Evolutionary conservation across 2,888 invertebrate species (phyloP).

Genomic region (Scaptomyza flava): DNA sequence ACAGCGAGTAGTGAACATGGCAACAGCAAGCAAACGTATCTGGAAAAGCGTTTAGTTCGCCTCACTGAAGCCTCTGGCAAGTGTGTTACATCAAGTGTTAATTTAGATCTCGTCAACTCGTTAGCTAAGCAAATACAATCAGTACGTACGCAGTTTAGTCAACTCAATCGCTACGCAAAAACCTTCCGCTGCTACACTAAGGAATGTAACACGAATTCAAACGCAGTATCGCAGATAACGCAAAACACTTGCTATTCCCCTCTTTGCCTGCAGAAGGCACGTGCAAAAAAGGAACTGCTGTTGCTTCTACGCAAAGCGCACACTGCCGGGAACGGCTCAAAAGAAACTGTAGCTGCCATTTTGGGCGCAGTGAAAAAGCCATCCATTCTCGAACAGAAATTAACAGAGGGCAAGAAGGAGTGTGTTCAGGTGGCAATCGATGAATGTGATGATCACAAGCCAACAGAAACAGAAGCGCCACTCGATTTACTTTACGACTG

Average conservation of each 20-base stretch:
- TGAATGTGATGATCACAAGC: constrained; percentile 78
- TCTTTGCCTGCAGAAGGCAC: constrained; percentile 90
- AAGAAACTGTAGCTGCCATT: constrained; percentile 84
- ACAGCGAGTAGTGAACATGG: constrained; percentile 85
- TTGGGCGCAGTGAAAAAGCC: constrained; percentile 86
- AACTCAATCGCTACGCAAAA: constrained; percentile 89
- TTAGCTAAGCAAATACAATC: constrained; percentile 89
- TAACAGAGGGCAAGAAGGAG: constrained; percentile 86
- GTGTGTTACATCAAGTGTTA: constrained; percentile 79
- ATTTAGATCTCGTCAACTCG: constrained; percentile 86
- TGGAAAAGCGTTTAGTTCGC: constrained; percentile 81
- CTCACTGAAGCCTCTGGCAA: constrained; percentile 72
- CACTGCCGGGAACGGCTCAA: constrained; percentile 85
- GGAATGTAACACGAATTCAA: constrained; percentile 87
- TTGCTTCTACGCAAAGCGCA: constrained; percentile 88
- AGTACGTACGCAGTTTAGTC: constrained; percentile 89
- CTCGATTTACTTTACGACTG: constrained; percentile 84
- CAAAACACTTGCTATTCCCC: constrained; percentile 91
- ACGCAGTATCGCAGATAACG: constrained; percentile 86
- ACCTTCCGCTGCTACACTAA: constrained; percentile 90
- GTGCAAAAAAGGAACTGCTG: constrained; percentile 89
- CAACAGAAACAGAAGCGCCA: constrained; percentile 73
- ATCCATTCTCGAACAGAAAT: constrained; percentile 89
- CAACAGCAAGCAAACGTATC: constrained; percentile 83
- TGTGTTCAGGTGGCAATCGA: constrained; percentile 54